A percentile compares a stretch with the other conserved stretches of the same genome.
Conservation (phyloP, 1,140 invertebrate genomes). For the Lepidurus couesii region DNA sequence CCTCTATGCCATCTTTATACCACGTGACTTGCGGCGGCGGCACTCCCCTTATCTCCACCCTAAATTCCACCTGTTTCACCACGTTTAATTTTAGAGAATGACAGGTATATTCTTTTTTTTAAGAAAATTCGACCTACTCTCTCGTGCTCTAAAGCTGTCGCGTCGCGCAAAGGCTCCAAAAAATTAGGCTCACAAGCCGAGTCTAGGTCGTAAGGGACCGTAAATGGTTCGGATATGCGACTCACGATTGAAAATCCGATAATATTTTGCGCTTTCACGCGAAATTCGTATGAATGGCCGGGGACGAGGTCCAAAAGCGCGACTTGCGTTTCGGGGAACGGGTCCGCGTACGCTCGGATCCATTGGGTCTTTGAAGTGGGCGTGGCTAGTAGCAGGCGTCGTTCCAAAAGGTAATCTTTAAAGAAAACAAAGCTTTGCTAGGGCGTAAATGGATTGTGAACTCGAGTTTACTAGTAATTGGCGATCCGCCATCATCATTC, state of each 20-base stretch:
- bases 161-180: slow-evolving; percentile 37
- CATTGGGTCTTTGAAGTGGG: slow-evolving; percentile 50
- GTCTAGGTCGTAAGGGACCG: slow-evolving; percentile 60
- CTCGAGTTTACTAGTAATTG: slow-evolving; percentile 58
- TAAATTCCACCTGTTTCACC: slow-evolving; percentile 58
- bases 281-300: slow-evolving; percentile 81
- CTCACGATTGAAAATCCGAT: slow-evolving; percentile 59
- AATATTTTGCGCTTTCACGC: slow-evolving; percentile 79
- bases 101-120: slow-evolving; percentile 25
- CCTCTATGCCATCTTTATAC: slow-evolving; percentile 70
- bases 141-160: slow-evolving; percentile 56
- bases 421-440: slow-evolving; percentile 19
- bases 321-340: slow-evolving; percentile 62
- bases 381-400: slow-evolving; percentile 57
- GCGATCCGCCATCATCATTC: slow-evolving; percentile 75
- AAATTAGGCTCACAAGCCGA: slow-evolving; percentile 38
- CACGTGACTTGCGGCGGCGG: slow-evolving; percentile 83
- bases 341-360: slow-evolving; percentile 63
- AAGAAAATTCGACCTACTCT: slow-evolving; percentile 35
- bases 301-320: slow-evolving; percentile 69
- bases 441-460: background rate
- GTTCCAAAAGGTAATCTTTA: slow-evolving; percentile 64
- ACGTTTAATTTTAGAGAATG: background rate
- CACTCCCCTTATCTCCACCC: slow-evolving; percentile 70
- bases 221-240: slow-evolving; percentile 63